These are phyloP conservation scores for Irena cyanogastra DNA, from an alignment of 2,113 vertebrate genomes.

Conservation along the genomic window DNA sequence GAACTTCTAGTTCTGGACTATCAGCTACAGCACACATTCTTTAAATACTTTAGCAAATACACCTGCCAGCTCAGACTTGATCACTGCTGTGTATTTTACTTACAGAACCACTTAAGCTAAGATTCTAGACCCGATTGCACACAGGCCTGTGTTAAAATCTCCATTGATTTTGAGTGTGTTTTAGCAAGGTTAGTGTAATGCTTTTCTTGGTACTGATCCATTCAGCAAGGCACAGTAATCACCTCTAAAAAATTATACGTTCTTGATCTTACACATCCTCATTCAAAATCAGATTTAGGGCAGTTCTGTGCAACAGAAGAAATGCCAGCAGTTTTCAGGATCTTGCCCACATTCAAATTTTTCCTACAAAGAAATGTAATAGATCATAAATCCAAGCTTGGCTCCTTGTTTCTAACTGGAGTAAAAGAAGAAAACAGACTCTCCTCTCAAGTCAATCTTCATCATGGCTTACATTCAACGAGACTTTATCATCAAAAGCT, in stretches of 20 bases:
- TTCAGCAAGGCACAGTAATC: background rate
- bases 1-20: background rate
- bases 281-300: background rate
- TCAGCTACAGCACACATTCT: background rate
- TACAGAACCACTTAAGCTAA: background rate
- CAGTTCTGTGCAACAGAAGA: background rate
- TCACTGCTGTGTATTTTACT: background rate
- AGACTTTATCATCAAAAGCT: background rate
- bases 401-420: background rate
- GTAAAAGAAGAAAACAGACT: background rate
- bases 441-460: background rate
- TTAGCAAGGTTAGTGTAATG: background rate
- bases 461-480: background rate
- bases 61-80: background rate
- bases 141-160: background rate
- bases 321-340: background rate
- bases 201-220: background rate
- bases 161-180: background rate
- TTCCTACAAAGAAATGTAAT: background rate
- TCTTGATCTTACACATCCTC: fast-evolving
- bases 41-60: background rate
- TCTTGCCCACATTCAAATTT: background rate
- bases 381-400: background rate
- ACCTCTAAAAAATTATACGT: background rate
- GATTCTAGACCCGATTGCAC: background rate